A percentile compares a stretch with the other conserved stretches of the same genome.
phyloP scores from a whole-genome alignment of 2,797 vertebrate species.

The Pseudochaenichthys georgianus region DNA sequence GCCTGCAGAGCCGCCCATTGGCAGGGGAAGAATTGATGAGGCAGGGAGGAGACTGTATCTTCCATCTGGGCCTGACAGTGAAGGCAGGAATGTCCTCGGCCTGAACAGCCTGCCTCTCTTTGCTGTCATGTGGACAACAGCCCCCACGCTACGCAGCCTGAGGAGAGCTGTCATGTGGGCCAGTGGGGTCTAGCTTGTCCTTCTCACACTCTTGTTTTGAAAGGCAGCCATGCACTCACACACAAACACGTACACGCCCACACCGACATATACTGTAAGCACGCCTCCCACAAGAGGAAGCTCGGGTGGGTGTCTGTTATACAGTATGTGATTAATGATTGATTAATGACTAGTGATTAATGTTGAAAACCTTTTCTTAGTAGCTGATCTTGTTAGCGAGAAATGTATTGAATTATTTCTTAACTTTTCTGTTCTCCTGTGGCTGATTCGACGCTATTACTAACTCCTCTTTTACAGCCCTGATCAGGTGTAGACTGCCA shows the following conservation, averaged over 20 bases:
- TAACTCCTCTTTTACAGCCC: constrained; percentile 16
- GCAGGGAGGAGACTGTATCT: constrained; percentile 70
- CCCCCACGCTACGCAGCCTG: constrained; percentile 58
- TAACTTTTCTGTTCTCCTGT: constrained; percentile 27
- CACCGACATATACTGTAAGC: constrained; percentile 35
- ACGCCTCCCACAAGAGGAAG: constrained; percentile 59
- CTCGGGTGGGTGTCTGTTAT: constrained; percentile 63
- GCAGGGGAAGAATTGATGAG: constrained; percentile 64
- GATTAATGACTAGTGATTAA: constrained; percentile 51
- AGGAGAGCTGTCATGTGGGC: constrained; percentile 71
- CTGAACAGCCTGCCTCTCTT: constrained; percentile 77
- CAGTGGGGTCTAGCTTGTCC: constrained; percentile 43
- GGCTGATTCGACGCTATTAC: constrained; percentile 43
- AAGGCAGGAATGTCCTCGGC: constrained; percentile 79
- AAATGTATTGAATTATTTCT: constrained; percentile 51
- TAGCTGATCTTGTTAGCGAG: constrained; percentile 54
- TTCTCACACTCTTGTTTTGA: constrained; percentile 46
- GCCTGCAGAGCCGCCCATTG: constrained; percentile 64
- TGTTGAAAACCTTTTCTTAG: constrained; percentile 71
- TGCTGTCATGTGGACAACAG: constrained; percentile 72
- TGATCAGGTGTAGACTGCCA: neutral
- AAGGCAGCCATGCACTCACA: constrained; percentile 52
- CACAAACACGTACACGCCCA: constrained; percentile 43
- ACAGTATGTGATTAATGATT: constrained; percentile 33
- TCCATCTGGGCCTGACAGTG: constrained; percentile 78